Evolutionary conservation across 2,113 vertebrate species (phyloP).

Genomic region (Silurus meridionalis): DNA sequence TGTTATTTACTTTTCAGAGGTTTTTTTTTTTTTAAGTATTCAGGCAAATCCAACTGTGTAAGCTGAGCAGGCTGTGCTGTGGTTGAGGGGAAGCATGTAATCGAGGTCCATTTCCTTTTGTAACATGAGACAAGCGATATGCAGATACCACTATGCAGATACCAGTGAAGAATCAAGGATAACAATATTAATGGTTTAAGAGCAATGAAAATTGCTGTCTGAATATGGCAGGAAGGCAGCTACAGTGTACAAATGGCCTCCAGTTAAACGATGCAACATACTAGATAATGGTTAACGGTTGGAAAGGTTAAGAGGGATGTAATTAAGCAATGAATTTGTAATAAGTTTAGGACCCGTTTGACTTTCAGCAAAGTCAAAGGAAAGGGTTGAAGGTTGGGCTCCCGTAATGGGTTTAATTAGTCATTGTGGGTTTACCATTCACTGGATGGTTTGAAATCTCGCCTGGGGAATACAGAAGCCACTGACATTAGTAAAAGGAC

Average conservation of each 20-base stretch:
- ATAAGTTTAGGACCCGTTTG: constrained; percentile 14
- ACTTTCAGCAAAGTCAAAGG: constrained; percentile 36
- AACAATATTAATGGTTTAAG: background rate
- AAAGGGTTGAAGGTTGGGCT: constrained; percentile 1
- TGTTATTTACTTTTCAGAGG: constrained; percentile 5
- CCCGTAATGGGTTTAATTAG: constrained; percentile 50
- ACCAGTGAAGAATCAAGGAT: constrained; percentile 11
- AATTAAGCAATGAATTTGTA: background rate
- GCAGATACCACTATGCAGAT: constrained; percentile 7
- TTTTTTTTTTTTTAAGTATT: constrained; percentile 22
- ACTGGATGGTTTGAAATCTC: constrained; percentile 21
- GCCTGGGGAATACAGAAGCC: background rate
- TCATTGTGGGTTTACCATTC: constrained; percentile 41
- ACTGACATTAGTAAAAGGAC: constrained; percentile 23
- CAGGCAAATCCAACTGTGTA: constrained; percentile 13
- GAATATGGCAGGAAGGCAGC: background rate
- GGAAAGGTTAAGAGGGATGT: background rate
- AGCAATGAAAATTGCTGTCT: background rate
- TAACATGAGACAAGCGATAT: constrained; percentile 36
- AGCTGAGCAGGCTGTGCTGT: constrained; percentile 17
- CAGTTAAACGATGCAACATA: background rate
- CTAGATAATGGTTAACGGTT: background rate
- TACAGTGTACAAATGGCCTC: background rate
- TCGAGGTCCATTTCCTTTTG: constrained; percentile 34
- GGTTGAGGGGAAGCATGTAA: constrained; percentile 18